Conservation (phyloP, 2,888 invertebrate species). For the Rosalia funebris region DNA sequence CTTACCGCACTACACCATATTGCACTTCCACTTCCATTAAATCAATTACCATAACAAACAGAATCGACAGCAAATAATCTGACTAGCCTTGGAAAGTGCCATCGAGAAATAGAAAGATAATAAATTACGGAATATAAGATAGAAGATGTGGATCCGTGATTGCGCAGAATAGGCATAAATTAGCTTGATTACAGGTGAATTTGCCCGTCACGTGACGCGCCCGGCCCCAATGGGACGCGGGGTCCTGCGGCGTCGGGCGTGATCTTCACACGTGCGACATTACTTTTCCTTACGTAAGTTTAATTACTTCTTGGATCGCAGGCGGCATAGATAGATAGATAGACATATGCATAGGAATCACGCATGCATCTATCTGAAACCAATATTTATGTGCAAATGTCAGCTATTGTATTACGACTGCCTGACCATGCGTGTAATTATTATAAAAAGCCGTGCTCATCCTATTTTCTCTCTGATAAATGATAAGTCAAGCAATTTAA, state of each 20-base stretch:
- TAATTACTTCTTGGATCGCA: slow-evolving; percentile 10
- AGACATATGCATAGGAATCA: background rate
- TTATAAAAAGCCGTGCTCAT: background rate
- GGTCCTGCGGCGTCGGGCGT: slow-evolving; percentile 42
- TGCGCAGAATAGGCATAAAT: slow-evolving; percentile 50
- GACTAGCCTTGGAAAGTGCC: slow-evolving; percentile 26
- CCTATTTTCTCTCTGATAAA: background rate
- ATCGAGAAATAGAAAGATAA: slow-evolving; percentile 24
- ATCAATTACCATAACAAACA: slow-evolving; percentile 11
- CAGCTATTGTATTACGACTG: background rate
- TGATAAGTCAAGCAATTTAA: background rate
- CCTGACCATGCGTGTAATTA: background rate
- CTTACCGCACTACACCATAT: slow-evolving; percentile 5
- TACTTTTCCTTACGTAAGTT: slow-evolving; percentile 16
- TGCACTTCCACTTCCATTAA: slow-evolving; percentile 13
- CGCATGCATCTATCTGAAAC: background rate
- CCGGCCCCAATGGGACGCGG: slow-evolving; percentile 38
- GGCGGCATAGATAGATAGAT: background rate
- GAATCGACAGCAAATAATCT: background rate
- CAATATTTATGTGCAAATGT: slow-evolving; percentile 1
- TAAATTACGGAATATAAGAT: slow-evolving; percentile 36
- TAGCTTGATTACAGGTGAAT: slow-evolving; percentile 45
- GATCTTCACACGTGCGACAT: slow-evolving; percentile 39
- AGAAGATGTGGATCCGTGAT: slow-evolving; percentile 45
- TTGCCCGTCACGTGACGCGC: slow-evolving; percentile 41